A percentile compares a stretch with the other conserved stretches of the same genome.
phyloP scores from a whole-genome alignment of 2,888 invertebrate genomes.

The Petrolisthes manimaculis region DNA sequence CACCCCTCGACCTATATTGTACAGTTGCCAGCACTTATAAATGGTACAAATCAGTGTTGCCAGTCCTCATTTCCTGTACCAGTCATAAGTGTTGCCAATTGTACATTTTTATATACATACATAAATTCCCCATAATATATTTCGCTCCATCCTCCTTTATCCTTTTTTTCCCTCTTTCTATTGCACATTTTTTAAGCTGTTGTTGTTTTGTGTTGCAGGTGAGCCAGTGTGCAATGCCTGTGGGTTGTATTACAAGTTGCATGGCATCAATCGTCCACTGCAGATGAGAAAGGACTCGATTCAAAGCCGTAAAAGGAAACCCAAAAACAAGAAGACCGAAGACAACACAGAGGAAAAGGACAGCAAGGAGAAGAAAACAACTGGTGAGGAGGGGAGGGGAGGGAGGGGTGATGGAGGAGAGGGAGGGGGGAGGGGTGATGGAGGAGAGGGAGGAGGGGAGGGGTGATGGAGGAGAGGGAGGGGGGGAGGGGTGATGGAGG shows the following conservation, averaged over 20 bases:
- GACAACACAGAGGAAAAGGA: conserved; percentile 11
- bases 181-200: not conserved
- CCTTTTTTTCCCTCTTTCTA: not conserved
- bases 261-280: conserved; percentile 73
- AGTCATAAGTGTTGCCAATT: too few relatives aligned
- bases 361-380: conserved; percentile 50
- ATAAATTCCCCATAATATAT: not conserved
- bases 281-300: conserved; percentile 75
- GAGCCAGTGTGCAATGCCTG: conserved; percentile 77
- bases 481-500: too few relatives aligned
- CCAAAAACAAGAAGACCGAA: conserved; percentile 72
- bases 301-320: conserved; percentile 86
- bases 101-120: too few relatives aligned
- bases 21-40: not conserved
- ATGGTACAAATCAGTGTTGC: not conserved
- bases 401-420: not conserved
- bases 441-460: too few relatives aligned
- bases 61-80: not conserved
- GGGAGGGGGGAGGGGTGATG: not conserved
- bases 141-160: not conserved
- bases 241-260: conserved; percentile 75
- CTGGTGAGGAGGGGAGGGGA: conserved; percentile 12
- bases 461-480: too few relatives aligned
- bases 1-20: not conserved
- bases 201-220: conserved; percentile 67